These are phyloP conservation scores for Nebria brevicollis DNA, from an alignment of 2,888 invertebrate species.

Conservation along the genomic window DNA sequence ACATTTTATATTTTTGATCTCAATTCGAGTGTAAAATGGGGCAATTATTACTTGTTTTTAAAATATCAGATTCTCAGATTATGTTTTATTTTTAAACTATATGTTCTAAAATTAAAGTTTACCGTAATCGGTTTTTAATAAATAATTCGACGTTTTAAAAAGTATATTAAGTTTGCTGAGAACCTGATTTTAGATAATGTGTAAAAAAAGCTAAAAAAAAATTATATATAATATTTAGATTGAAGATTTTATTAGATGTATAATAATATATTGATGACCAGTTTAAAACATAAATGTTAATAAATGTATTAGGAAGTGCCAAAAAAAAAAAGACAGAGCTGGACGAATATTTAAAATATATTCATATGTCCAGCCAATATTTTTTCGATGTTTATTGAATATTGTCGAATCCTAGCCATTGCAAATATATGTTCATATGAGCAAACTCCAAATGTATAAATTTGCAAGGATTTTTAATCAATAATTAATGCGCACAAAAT, in stretches of 20 bases:
- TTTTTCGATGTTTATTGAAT: conserved; percentile 37
- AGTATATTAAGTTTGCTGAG: not conserved
- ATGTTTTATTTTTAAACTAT: too few relatives aligned
- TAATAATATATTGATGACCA: conserved; percentile 24
- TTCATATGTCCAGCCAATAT: conserved; percentile 37
- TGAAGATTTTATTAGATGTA: conserved; percentile 33
- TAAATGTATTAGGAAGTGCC: conserved; percentile 38
- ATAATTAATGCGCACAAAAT: not conserved
- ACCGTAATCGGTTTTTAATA: too few relatives aligned
- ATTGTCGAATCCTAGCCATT: conserved; percentile 38
- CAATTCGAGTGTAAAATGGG: too few relatives aligned
- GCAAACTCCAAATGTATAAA: not conserved
- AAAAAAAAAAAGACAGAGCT: conserved; percentile 32
- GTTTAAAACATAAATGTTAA: conserved; percentile 15
- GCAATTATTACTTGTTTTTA: too few relatives aligned
- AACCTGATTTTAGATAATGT: not conserved
- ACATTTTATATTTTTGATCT: too few relatives aligned
- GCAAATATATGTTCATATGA: not conserved
- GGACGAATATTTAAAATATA: conserved; percentile 34
- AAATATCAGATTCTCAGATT: too few relatives aligned
- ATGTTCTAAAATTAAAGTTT: too few relatives aligned
- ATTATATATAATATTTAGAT: not conserved
- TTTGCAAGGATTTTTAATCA: not conserved
- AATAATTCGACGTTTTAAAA: too few relatives aligned
- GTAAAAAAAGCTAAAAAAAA: not conserved